Evolutionary conservation across 1,140 invertebrate genomes (phyloP).

Genomic region (Steinernema feltiae): DNA sequence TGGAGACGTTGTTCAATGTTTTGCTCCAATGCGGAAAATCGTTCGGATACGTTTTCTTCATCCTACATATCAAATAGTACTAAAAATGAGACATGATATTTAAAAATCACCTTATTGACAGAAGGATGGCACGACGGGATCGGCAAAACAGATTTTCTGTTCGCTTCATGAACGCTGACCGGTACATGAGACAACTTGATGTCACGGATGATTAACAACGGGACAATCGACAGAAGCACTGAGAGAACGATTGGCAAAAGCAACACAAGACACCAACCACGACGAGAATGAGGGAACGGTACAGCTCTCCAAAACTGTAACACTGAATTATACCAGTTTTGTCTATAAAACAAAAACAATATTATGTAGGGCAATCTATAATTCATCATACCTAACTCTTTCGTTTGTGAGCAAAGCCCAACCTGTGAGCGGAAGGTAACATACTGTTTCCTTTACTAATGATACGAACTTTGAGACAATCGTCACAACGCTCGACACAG

Average conservation of each 20-base stretch:
- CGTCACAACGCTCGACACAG: no score
- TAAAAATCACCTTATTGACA: no score
- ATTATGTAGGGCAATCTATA: neutral
- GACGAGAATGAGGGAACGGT: neutral
- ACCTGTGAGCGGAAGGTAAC: no score
- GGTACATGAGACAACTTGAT: no score
- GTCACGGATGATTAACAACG: neutral
- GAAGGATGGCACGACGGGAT: no score
- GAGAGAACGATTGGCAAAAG: neutral
- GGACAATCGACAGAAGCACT: neutral
- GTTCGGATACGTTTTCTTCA: no score
- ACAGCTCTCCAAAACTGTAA: neutral
- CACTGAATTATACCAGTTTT: neutral
- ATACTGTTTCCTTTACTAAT: no score
- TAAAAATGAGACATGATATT: no score
- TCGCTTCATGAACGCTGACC: no score
- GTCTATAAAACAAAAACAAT: neutral
- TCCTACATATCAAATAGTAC: no score
- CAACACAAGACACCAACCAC: neutral
- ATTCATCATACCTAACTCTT: neutral
- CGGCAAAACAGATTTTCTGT: no score
- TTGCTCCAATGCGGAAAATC: neutral
- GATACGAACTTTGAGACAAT: no score
- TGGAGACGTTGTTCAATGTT: neutral
- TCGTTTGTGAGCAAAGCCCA: neutral